Conservation (phyloP, 2,113 vertebrate genomes). For the Lynx canadensis region DNA sequence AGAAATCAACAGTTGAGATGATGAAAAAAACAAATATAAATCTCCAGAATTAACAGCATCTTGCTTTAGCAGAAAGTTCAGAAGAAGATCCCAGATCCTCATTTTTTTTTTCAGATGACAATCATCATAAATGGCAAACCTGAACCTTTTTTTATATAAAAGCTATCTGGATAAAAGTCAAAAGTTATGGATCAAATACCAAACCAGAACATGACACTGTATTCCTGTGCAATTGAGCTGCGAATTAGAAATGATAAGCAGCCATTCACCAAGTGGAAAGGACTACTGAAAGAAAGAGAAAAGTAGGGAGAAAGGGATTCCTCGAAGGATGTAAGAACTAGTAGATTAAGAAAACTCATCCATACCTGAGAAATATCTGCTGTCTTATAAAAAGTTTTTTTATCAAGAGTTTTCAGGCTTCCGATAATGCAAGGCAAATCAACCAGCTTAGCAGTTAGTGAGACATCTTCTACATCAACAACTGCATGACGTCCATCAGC, state of each 20-base stretch:
- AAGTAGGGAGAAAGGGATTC: not conserved
- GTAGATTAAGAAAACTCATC: not conserved
- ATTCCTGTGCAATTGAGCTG: not conserved
- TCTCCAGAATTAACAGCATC: constrained; percentile 32
- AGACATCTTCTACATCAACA: constrained; percentile 93
- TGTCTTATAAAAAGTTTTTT: constrained; percentile 97
- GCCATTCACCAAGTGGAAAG: not conserved
- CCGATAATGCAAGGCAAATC: constrained; percentile 95
- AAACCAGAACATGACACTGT: not conserved
- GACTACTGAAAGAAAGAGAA: not conserved
- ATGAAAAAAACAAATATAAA: constrained; percentile 48
- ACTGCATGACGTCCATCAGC: constrained; percentile 94
- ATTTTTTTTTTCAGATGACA: constrained; percentile 51
- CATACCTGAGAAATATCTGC: constrained; percentile 97
- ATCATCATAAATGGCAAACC: constrained; percentile 43
- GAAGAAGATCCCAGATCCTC: constrained; percentile 38
- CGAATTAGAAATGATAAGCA: not conserved
- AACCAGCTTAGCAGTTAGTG: constrained; percentile 94
- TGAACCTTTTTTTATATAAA: constrained; percentile 1
- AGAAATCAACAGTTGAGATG: constrained; percentile 51
- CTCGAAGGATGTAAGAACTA: not conserved
- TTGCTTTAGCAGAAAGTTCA: constrained; percentile 42
- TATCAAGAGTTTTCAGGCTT: constrained; percentile 96
- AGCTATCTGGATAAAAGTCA: constrained; percentile 50
- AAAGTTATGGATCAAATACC: constrained; percentile 57